Evolutionary conservation across 1,140 invertebrate species (phyloP).

Genomic region (Steinernema khuongi): DNA sequence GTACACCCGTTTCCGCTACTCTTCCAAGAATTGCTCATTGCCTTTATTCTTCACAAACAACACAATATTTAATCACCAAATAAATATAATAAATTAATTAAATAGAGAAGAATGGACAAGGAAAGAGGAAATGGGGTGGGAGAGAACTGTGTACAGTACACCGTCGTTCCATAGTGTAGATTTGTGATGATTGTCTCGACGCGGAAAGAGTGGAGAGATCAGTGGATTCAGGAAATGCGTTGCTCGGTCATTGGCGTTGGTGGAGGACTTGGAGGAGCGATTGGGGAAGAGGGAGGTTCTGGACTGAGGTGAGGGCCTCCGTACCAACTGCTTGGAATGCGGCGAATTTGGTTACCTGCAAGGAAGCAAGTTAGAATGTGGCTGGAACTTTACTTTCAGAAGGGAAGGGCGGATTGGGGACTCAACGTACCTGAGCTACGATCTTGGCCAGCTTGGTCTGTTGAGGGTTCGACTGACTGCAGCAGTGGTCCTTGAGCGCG

Average conservation of each 20-base stretch:
- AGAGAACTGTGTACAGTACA: not conserved
- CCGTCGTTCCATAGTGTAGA: not conserved
- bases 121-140: not conserved
- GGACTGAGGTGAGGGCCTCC: not conserved
- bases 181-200: too few species aligned
- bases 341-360: slow-evolving; percentile 30
- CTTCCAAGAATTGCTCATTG: too few species aligned
- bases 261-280: not conserved
- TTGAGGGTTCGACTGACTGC: slow-evolving; percentile 20
- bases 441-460: slow-evolving; percentile 53
- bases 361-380: slow-evolving; percentile 15
- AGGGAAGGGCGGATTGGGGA: not conserved
- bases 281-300: not conserved
- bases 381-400: slow-evolving; percentile 18
- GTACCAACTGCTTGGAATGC: slow-evolving; percentile 28
- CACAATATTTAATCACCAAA: not conserved
- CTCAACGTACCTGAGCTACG: slow-evolving; percentile 46
- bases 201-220: slow-evolving; percentile 14
- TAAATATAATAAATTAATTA: not conserved
- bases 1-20: too few species aligned
- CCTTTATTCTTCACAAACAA: not conserved
- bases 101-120: not conserved
- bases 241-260: not conserved
- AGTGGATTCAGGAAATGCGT: not conserved
- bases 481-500: slow-evolving; percentile 58